Evolutionary conservation across 2,113 vertebrate genomes (phyloP), one percentile per base, ranked within the genome.

Genomic region (Labeo catla): DNA sequence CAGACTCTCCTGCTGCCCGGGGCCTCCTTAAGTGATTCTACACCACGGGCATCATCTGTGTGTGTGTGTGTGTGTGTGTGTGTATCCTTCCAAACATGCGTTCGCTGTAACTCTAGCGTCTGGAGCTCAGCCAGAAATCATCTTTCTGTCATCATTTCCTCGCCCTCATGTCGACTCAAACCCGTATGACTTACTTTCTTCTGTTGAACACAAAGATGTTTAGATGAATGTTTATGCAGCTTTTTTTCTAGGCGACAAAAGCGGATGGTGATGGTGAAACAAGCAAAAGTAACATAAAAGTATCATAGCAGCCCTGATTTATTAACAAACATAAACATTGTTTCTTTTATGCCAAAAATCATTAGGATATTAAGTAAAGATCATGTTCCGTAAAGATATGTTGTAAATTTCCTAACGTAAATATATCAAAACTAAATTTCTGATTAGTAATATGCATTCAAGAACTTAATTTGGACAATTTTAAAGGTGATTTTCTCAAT

Each of bases 1-100:
- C 83, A 89, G 59, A 82, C 76, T 86, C 84, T 43, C 88, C 89
- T 90, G 86, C 80, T 86, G 91, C 91, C 90, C 85, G 84, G 91
- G 91, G 90, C 88, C 88, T 90, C 87, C 87, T 92, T 91, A 91
- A 91, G 90, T 90, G 90, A 89, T 88, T 85, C 72, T 92, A 89
- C 91, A 93, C 92, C 86, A 83, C 81, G 86, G 78, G 86, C 88
- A 85, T 66, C 81, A 84, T 84, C 54, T 85, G 47, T 78, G 50
- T 81, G 34, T 84, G 50, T 81, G 8, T 72, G 76, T 57, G 43
- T 73, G 86, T 84, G 84, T 87, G 82, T 88, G 87, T 84, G 70
- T 57, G 72, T 83, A 28, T 66, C 12, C 63, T 19, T 43, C 23
- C 66, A 70, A 70, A 70, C 66, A 70, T 70, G 16, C 16, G 3